Conservation (phyloP, 2,113 vertebrate genomes). For the Thermophis baileyi region DNA sequence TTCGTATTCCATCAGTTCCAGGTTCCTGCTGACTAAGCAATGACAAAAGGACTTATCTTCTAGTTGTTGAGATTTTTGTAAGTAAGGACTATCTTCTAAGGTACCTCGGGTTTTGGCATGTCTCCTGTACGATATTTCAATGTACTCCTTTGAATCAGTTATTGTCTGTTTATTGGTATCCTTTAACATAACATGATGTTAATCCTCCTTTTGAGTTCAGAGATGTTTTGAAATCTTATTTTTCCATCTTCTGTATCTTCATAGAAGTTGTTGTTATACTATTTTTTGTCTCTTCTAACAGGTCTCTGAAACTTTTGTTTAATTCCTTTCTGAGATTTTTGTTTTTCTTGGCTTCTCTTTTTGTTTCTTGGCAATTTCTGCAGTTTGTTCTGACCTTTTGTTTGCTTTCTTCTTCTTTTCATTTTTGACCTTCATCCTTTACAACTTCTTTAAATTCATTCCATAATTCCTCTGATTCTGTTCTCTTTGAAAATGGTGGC, state of each 20-base stretch:
- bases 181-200: not conserved
- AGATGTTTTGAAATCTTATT: not conserved
- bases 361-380: not conserved
- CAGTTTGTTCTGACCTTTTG: not conserved
- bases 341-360: not conserved
- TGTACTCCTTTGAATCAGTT: not conserved
- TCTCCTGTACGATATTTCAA: not conserved
- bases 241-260: not conserved
- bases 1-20: not conserved
- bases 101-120: not conserved
- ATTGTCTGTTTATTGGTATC: not conserved
- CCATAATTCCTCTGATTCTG: not conserved
- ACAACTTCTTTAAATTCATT: not conserved
- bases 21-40: not conserved
- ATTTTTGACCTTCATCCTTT: not conserved
- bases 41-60: not conserved
- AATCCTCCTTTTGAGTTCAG: not conserved
- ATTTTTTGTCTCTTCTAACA: not conserved
- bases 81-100: not conserved
- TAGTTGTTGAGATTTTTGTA: not conserved
- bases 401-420: not conserved
- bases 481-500: not conserved
- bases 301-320: not conserved
- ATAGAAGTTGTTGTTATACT: not conserved
- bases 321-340: not conserved